phyloP scores from a whole-genome alignment of 1,140 invertebrate genomes.

The Drosophila cardini region DNA sequence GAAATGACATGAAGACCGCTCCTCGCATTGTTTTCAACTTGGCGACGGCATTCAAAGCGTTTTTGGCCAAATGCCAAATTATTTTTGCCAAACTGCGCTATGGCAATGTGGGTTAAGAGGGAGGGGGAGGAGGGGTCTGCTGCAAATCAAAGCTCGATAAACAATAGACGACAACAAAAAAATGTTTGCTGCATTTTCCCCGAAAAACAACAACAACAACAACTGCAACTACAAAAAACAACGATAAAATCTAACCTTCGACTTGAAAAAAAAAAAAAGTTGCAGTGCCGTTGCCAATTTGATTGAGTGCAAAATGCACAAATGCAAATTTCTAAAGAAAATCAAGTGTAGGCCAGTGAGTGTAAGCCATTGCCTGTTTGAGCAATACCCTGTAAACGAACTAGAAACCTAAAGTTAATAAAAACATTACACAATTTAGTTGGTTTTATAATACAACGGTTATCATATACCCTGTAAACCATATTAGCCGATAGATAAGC shows the following conservation, averaged over 20 bases:
- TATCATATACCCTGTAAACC: too few relatives aligned
- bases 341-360: not conserved
- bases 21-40: constrained; percentile 27
- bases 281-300: constrained; percentile 59
- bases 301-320: constrained; percentile 67
- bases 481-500: not conserved
- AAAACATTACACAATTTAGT: too few relatives aligned
- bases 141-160: constrained; percentile 69
- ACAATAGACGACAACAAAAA: constrained; percentile 57
- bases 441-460: too few relatives aligned
- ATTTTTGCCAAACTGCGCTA: constrained; percentile 60
- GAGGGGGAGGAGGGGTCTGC: constrained; percentile 14
- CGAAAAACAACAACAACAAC: not conserved
- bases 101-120: not conserved
- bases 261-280: constrained; percentile 73
- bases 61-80: constrained; percentile 74
- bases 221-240: too few relatives aligned
- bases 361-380: not conserved
- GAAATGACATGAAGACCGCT: constrained; percentile 39
- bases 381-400: not conserved
- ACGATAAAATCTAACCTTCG: constrained; percentile 78
- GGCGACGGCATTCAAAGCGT: constrained; percentile 59
- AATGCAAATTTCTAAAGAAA: constrained; percentile 22
- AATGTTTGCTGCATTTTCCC: not conserved
- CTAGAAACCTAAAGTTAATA: not conserved